These are phyloP conservation scores for Chamaea fasciata DNA, from an alignment of 2,113 vertebrate species.

Conservation along the genomic window DNA sequence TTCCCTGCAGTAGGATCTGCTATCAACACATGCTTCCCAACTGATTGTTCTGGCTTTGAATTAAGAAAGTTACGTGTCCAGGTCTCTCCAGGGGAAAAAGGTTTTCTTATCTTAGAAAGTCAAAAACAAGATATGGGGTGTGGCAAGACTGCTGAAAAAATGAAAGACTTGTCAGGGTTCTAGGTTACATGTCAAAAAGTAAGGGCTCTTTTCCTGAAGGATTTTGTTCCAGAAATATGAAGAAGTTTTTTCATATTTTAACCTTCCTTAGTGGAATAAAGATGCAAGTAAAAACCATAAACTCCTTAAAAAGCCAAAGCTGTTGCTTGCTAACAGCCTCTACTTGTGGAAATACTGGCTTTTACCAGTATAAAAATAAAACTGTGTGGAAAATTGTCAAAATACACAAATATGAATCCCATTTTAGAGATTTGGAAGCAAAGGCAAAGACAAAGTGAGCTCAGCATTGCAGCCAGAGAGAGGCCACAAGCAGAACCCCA, in stretches of 20 bases:
- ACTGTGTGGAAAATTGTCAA: background rate
- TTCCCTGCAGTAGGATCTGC: background rate
- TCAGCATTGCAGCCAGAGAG: background rate
- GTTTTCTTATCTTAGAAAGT: background rate
- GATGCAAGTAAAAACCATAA: background rate
- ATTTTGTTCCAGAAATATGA: background rate
- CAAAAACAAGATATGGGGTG: background rate
- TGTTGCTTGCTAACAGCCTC: background rate
- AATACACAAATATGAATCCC: background rate
- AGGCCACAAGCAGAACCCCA: background rate
- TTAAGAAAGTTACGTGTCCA: background rate
- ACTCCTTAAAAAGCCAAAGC: background rate
- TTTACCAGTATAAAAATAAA: background rate
- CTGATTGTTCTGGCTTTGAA: background rate
- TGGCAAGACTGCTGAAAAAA: background rate
- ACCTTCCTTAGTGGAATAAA: background rate
- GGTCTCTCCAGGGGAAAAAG: background rate
- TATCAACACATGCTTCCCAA: background rate
- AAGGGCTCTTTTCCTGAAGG: background rate
- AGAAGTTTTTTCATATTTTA: background rate
- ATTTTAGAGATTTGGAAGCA: background rate
- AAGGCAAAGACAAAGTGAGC: accelerated
- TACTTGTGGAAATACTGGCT: accelerated
- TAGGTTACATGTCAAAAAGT: background rate
- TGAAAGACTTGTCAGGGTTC: background rate